A percentile compares a stretch with the other conserved stretches of the same genome.
Evolutionary conservation across 2,797 vertebrate genomes (phyloP).

Genomic region (Melanotaenia pygmaea): DNA sequence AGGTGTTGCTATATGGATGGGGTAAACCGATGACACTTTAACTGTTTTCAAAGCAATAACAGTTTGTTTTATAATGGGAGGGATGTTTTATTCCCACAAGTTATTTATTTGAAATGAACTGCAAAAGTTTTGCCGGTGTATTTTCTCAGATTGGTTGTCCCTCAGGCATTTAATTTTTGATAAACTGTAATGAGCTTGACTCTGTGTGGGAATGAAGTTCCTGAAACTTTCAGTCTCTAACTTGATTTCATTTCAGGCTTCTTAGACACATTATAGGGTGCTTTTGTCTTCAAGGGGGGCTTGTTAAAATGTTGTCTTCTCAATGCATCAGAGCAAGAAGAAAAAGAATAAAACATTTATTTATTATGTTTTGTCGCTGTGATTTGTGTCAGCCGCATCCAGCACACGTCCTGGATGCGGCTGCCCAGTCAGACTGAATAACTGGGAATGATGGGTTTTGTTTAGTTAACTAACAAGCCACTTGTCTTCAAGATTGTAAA

Average conservation of each 20-base stretch:
- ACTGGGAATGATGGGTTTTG: no score
- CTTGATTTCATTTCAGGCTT: constrained; percentile 16
- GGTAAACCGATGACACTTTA: constrained; percentile 20
- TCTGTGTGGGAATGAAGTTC: constrained; percentile 22
- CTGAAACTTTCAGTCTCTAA: constrained; percentile 23
- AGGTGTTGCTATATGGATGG: background rate
- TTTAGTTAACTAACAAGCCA: no score
- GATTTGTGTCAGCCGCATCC: background rate
- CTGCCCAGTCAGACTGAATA: no score
- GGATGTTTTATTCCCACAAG: constrained; percentile 40
- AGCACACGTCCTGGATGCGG: no score
- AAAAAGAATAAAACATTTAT: constrained; percentile 53
- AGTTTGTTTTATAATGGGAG: constrained; percentile 21
- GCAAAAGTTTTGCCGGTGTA: background rate
- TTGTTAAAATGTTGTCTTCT: constrained; percentile 18
- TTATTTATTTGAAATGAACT: constrained; percentile 50
- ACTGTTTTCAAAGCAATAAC: constrained; percentile 56
- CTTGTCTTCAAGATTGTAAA: no score
- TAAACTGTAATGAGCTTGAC: constrained; percentile 42
- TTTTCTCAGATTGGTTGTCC: constrained; percentile 16
- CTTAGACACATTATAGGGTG: background rate
- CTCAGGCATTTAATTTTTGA: constrained; percentile 35
- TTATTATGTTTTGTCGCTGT: constrained; percentile 8
- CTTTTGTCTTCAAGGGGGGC: constrained; percentile 5
- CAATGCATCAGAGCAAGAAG: constrained; percentile 3